These are phyloP conservation scores for Phrynocephalus vlangalii DNA, from an alignment of 2,797 vertebrate genomes.

Conservation along the genomic window DNA sequence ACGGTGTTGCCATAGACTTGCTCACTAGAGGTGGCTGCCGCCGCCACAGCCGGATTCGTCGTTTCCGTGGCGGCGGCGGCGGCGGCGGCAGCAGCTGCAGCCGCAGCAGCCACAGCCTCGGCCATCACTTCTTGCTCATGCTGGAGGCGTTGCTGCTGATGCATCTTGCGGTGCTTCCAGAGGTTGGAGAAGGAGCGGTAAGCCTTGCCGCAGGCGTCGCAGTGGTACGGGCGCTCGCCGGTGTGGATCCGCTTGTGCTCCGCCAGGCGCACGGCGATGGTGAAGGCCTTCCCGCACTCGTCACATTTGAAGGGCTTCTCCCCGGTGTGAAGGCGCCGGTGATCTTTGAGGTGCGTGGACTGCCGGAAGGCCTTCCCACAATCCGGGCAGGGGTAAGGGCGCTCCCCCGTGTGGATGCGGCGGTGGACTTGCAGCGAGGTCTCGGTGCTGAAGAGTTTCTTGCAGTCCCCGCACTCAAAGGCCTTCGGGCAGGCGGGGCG, in stretches of 20 bases:
- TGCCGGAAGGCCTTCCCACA: constrained; percentile 79
- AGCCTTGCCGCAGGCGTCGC: constrained; percentile 78
- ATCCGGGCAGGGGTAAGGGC: constrained; percentile 74
- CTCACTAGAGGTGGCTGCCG: neutral
- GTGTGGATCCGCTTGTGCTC: constrained; percentile 94
- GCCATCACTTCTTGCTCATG: constrained; percentile 40
- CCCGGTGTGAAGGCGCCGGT: constrained; percentile 76
- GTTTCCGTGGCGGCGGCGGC: neutral
- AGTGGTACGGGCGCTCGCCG: constrained; percentile 88
- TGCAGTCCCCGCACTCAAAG: constrained; percentile 74
- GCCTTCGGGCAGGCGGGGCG: constrained; percentile 56
- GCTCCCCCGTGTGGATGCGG: constrained; percentile 75
- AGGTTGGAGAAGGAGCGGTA: constrained; percentile 88
- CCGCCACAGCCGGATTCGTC: accelerated
- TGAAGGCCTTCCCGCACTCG: constrained; percentile 92
- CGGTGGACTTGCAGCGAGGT: constrained; percentile 77
- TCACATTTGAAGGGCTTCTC: constrained; percentile 88
- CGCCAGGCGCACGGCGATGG: constrained; percentile 87
- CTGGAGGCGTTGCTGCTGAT: constrained; percentile 66
- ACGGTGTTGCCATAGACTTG: constrained; percentile 54
- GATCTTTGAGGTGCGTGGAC: constrained; percentile 78
- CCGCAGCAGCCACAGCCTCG: neutral
- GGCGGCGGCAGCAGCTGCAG: constrained; percentile 54
- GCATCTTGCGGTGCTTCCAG: constrained; percentile 79
- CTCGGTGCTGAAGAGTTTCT: constrained; percentile 79